Evolutionary conservation across 2,797 vertebrate genomes (phyloP), one percentile per base, ranked within the genome.

Genomic region (Glossophaga mutica): DNA sequence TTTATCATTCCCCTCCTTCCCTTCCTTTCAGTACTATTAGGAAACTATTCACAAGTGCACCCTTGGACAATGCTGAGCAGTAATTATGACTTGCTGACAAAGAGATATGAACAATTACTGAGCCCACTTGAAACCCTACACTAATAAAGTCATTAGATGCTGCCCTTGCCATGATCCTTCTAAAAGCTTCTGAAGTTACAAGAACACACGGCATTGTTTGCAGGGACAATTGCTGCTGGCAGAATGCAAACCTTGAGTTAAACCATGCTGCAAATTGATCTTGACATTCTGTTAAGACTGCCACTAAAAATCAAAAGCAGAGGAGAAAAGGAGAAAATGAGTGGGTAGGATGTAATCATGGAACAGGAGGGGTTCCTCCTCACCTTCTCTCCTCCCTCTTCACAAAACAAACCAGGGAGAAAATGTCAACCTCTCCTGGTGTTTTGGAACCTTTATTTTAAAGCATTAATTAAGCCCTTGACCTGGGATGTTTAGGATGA

Each of bases 51-150:
- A 98, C 98, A 99, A 98, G 96, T 94, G 98, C 97, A 98, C 97
- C 98, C 98, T 97, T 68, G 91, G 98, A 99, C 98, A 99, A 99
- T 98, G 97, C 95, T 97, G 94, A 97, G 98, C 98, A 98, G 98
- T 99, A 99, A 99, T 99, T 99, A 99, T 99, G 99, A 99, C 98
- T 98, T 98, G 98, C 98, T 99, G 98, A 99, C 99, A 99, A 99
- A 99, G 99, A 98, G 99, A 99, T 98, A 98, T 96, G 98, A 99
- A 99, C 99, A 99, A 99, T 99, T 98, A 99, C 98, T 88, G 98
- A 98, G 98, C 98, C 98, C 98, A 98, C 98, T 99, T 99, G 99
- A 99, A 99, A 99, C 98, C 99, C 98, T 98, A 99, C 98, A 99
- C 99, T 99, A 99, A 99, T 99, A 98, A 99, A 99, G 98, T 98